Percentiles rank a stretch among this genome's conserved stretches.
Conservation (phyloP, 2,113 vertebrate species). For the Paedocypris sp. region DNA sequence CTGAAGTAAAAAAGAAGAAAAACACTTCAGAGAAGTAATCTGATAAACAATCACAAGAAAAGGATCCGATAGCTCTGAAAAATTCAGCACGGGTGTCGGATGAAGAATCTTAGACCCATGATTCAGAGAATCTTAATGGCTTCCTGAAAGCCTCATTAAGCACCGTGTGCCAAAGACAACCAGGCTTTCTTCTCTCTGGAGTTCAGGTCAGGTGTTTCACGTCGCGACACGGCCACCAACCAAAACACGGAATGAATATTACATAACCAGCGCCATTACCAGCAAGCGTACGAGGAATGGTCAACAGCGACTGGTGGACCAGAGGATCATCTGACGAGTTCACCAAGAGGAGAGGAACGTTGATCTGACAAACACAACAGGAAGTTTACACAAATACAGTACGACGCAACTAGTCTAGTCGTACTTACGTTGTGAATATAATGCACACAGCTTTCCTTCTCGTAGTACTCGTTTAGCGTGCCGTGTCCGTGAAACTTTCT, state of each 20-base stretch:
- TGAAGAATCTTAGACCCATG: constrained; percentile 9
- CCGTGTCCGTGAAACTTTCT: constrained; percentile 93
- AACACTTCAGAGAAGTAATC: not conserved
- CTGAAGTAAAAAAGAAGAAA: not conserved
- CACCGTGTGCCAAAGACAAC: not conserved
- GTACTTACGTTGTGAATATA: constrained; percentile 86
- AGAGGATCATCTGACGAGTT: constrained; percentile 92
- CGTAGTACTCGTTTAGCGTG: constrained; percentile 93
- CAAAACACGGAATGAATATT: no score
- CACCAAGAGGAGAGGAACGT: constrained; percentile 86
- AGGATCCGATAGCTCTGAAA: constrained; percentile 56
- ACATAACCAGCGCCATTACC: constrained; percentile 53
- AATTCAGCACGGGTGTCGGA: constrained; percentile 52
- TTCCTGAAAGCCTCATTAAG: not conserved
- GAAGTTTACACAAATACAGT: not conserved
- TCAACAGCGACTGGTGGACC: constrained; percentile 85
- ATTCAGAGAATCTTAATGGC: constrained; percentile 4
- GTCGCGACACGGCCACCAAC: no score
- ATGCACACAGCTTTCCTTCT: constrained; percentile 90
- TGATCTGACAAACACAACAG: constrained; percentile 59
- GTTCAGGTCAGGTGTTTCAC: not conserved
- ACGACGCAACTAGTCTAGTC: not conserved
- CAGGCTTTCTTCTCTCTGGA: not conserved
- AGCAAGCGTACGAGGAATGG: constrained; percentile 86
- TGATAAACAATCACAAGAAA: constrained; percentile 49